Evolutionary conservation across 2,888 invertebrate genomes (phyloP), one percentile per base, ranked within the genome.

Genomic region (Brassicogethes aeneus): DNA sequence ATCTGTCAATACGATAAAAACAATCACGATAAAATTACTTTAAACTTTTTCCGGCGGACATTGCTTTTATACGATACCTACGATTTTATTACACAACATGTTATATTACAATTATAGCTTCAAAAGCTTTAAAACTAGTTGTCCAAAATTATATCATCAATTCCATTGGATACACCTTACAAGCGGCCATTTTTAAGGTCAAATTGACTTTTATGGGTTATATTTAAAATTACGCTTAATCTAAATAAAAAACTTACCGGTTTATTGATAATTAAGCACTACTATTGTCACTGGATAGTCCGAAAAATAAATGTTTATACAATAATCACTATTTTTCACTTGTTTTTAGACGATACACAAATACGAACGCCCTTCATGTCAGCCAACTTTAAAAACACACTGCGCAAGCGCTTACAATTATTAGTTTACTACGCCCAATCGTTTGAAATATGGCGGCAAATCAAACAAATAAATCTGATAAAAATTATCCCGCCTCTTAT

Each of bases 281-380:
- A 42, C 17, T 43, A 15, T 34, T 41, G 39, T 30, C 47, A 47
- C 47, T 46, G 23, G 39, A 37, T 23, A 29, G 23, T 36, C 23
- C 23, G 33, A 34, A 32, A 42, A 44, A 44, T 46, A 48, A 43
- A 42, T 47, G 44, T 45, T 43, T 47, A 45, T 46, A 46, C 45
- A 43, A 49, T 37, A 45, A 45, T 43, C 53, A 55, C 53, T 43
- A 41, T 46, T 47, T 50, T 45, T 46, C 34, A 38, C 46, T 51
- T 48, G 50, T 52, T 46, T 49, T 51, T 44, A 49, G 53, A 53
- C 52, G 54, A 51, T 38, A 50, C 53, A 47, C 53, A 45, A 51
- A 54, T 51, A 53, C 56, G 56, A 59, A 60, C 60, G 59, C 60
- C 59, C 59, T 59, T 58, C 60, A 57, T 60, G 57, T 59, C 59